Base-by-base conservation (phyloP, 2,113 vertebrate genomes). In the Oryzias woworae region DNA sequence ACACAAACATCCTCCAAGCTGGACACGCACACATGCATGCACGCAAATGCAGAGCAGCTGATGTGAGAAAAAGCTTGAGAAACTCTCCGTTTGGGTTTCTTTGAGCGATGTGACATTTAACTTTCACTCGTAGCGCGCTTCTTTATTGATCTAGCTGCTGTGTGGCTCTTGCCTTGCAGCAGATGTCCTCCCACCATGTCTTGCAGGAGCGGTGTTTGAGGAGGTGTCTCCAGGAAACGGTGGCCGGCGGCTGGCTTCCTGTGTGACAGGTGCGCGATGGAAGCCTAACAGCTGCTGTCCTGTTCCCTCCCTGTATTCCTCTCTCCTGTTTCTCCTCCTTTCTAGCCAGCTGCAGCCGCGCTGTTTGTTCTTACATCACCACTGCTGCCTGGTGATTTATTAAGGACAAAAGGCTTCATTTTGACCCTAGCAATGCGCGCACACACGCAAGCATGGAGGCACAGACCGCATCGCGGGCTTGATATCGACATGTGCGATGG, bases 161-260 rank as follows among this genome's bases (percentile, higher is more conserved):
- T 65, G 51, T 44, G 13, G 36, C 74, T 20, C 48, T 53, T 55
- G 53, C 62, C 58, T 74, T 20, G 23, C 48, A 53, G 75, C 83
- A 88, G 86, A 82, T 88, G 83, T 80, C 80, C 75, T 78, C 53
- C 81, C 55, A 73, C 63, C 58, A n/a, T 70, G 70, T 71, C 84
- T 75, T 73, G 74, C 77, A 85, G 81, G 82, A 82, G 81, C 75
- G 65, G 69, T 90, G 85, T 89, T 87, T 90, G 85, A 88, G 90
- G 87, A 90, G 88, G 84, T 82, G 90, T 91, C 87, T 91, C 91
- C 91, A 91, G 91, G 92, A 92, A 93, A 89, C 90, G 75, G 81
- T 82, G 87, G 82, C 87, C 82, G 53, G 77, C 53, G 10, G 69
- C 85, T 84, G 68, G 80, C 90, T 93, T 93, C 91, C 92, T 91